A percentile compares a stretch with the other conserved stretches of the same genome.
phyloP scores from a whole-genome alignment of 1,140 invertebrate genomes.

The Zaprionus gabonicus region DNA sequence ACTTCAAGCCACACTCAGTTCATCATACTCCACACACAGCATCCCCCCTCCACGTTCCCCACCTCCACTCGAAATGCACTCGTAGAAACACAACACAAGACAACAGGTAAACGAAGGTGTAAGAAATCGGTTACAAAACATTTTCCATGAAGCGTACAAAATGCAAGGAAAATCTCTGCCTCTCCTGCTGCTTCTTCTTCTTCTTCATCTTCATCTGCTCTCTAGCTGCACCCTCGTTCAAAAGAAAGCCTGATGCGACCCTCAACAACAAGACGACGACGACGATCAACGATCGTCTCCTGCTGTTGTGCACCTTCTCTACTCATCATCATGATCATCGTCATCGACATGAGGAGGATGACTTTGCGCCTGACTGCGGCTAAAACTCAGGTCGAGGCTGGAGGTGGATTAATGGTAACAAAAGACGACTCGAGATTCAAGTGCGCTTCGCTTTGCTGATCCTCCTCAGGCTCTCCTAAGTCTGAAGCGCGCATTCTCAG shows the following conservation, averaged over 20 bases:
- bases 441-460: conserved; percentile 51
- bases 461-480: conserved; percentile 22
- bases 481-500: conserved; percentile 13
- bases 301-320: conserved; percentile 47
- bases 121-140: conserved; percentile 70
- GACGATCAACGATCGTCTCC: conserved; percentile 49
- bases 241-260: conserved; percentile 61
- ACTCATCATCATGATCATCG: conserved; percentile 49
- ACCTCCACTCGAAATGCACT: conserved; percentile 14
- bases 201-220: not conserved
- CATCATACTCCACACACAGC: not conserved
- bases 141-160: conserved; percentile 78
- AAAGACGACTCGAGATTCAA: conserved; percentile 27
- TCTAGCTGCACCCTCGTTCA: conserved; percentile 53
- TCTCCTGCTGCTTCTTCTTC: too few species aligned
- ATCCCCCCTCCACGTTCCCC: conserved; percentile 9
- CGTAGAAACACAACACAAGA: not conserved
- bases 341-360: conserved; percentile 49
- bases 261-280: conserved; percentile 49
- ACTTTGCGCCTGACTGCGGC: conserved; percentile 59
- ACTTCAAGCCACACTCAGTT: conserved; percentile 56
- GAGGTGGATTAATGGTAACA: conserved; percentile 32
- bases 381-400: conserved; percentile 22
- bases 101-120: conserved; percentile 78
- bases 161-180: conserved; percentile 64